Conservation (phyloP, 2,888 invertebrate genomes). For the Lepas anatifera region DNA sequence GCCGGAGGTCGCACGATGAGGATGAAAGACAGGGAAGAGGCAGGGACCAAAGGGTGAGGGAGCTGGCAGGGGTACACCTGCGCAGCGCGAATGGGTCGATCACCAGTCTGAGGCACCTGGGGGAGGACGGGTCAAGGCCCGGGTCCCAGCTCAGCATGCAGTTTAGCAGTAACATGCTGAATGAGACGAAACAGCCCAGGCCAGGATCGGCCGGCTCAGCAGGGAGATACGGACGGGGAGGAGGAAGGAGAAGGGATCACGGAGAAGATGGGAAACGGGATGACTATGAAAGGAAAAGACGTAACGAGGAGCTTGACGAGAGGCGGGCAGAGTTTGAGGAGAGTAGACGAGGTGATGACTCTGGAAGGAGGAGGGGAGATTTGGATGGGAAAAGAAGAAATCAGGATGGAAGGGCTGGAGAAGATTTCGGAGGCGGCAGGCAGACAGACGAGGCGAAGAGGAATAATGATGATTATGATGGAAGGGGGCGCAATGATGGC, state of each 20-base stretch:
- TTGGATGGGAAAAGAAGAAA: not conserved
- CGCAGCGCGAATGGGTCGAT: not conserved
- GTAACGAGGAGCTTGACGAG: not conserved
- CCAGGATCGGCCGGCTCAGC: too few species aligned
- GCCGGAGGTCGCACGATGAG: too few species aligned
- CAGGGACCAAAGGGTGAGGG: too few species aligned
- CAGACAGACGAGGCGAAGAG: too few species aligned
- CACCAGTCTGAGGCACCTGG: not conserved
- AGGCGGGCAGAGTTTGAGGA: not conserved
- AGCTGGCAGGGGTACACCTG: not conserved
- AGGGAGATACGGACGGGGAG: too few species aligned
- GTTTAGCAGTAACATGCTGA: not conserved
- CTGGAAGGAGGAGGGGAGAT: not conserved
- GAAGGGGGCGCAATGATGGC: not conserved
- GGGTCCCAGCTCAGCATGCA: constrained; percentile 4
- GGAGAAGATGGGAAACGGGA: too few species aligned
- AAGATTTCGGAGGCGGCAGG: too few species aligned
- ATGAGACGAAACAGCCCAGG: too few species aligned
- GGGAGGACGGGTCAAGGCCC: not conserved
- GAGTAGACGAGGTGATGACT: not conserved
- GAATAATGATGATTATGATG: not conserved
- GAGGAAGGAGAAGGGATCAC: too few species aligned
- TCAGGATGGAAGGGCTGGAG: too few species aligned
- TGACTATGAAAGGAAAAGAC: not conserved
- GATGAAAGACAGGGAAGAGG: too few species aligned